Evolutionary conservation across 2,113 vertebrate genomes (phyloP), one percentile per base, ranked within the genome.

Genomic region (Amphilophus citrinellus): DNA sequence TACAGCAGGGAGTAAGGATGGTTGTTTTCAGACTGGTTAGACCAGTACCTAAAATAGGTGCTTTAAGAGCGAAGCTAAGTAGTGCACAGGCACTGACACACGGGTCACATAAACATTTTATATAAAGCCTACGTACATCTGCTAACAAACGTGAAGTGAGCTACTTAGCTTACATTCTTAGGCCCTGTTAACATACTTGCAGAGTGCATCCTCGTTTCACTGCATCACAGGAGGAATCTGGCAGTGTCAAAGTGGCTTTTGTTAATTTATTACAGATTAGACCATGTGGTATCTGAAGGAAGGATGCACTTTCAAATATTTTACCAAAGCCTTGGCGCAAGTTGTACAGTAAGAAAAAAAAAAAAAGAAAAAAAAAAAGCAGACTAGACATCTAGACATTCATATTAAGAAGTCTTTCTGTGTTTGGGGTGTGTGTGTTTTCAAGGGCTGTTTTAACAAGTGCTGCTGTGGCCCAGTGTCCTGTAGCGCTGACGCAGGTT

Each of bases 331-430:
- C 90, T 84, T 11, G n/a, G 88, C 68, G 84, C 85, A 93, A 92
- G 87, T 92, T 92, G 86, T 97, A 97, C 97, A 92, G 93, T 96
- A 96, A 96, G 92, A 91, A 97, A 94, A 94, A 62, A 71, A 71
- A 97, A 96, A 59, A 97, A 24, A 93, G 96, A 27, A 14, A 10
- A 39, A 39, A 39, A 39, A 50, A 71, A 71, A 71, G 24, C 66
- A 84, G 73, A 90, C 78, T 58, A 81, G 73, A 92, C 88, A 79
- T 86, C 77, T 61, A 82, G 88, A 94, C 92, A 93, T 94, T 96
- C 91, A 98, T 96, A 96, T 96, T 94, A 97, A 97, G 96, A 97
- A 96, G 88, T 97, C 96, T 93, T 97, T 97, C 82, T 97, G 97
- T 94, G 97, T 96, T 94, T 96, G 97, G 87, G 96, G 96, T 82